A percentile compares a stretch with the other conserved stretches of the same genome.
Conservation (phyloP, 1,140 invertebrate genomes). For the Caenorhabditis tropicalis region DNA sequence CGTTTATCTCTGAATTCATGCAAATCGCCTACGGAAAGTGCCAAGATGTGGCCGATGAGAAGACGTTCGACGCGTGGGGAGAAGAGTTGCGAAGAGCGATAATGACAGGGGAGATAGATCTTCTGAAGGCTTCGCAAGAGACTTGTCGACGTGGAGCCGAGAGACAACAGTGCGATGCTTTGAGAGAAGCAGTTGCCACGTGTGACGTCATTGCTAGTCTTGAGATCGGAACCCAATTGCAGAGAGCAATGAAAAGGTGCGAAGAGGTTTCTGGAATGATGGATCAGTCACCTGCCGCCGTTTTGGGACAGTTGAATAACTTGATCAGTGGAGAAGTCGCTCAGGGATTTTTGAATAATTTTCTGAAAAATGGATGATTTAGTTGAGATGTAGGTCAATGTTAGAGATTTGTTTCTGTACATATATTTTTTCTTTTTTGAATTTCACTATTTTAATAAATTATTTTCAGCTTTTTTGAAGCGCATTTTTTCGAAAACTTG, state of each 20-base stretch:
- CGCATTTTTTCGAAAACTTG: neutral
- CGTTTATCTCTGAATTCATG: slow-evolving; percentile 72
- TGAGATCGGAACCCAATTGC: slow-evolving; percentile 65
- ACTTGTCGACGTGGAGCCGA: slow-evolving; percentile 70
- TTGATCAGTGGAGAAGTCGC: slow-evolving; percentile 70
- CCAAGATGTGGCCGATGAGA: slow-evolving; percentile 67
- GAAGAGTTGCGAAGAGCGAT: slow-evolving; percentile 67
- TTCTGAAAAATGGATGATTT: slow-evolving; percentile 44
- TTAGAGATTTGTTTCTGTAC: neutral
- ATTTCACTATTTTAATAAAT: neutral
- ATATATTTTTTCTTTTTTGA: neutral
- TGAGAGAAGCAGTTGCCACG: slow-evolving; percentile 63
- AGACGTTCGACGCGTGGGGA: slow-evolving; percentile 70
- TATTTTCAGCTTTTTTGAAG: neutral
- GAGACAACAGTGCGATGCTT: slow-evolving; percentile 68
- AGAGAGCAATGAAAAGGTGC: slow-evolving; percentile 65
- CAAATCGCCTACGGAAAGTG: slow-evolving; percentile 71
- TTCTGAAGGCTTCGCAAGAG: slow-evolving; percentile 69
- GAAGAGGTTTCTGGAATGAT: slow-evolving; percentile 69
- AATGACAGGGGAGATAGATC: slow-evolving; percentile 67
- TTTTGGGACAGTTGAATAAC: slow-evolving; percentile 65
- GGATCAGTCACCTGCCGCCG: slow-evolving; percentile 69
- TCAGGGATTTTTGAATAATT: slow-evolving; percentile 70
- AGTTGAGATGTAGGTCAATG: neutral
- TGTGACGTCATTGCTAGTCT: slow-evolving; percentile 70